These are phyloP conservation scores for Drosophila quadrilineata DNA, from an alignment of 1,140 invertebrate genomes.

Conservation along the genomic window DNA sequence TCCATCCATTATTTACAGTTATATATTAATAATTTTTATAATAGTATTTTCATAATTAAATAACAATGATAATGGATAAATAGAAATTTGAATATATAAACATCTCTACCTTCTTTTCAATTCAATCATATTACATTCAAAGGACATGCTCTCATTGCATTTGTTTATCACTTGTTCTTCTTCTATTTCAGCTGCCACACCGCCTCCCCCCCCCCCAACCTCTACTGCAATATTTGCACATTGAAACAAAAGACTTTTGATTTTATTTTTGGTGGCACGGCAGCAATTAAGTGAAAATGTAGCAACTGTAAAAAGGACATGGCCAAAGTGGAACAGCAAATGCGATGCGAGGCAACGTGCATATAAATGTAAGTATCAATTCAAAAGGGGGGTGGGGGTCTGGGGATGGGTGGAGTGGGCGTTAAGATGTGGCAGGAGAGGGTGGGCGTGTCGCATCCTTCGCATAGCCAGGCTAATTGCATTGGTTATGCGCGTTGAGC, in stretches of 20 bases:
- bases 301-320: constrained; percentile 68
- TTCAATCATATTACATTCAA: too few species aligned
- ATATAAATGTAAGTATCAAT: constrained; percentile 72
- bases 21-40: too few species aligned
- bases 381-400: not conserved
- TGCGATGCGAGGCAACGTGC: constrained; percentile 73
- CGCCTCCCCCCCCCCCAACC: too few species aligned
- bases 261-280: constrained; percentile 48
- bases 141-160: not conserved
- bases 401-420: not conserved
- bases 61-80: too few species aligned
- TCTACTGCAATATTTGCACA: constrained; percentile 44
- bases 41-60: too few species aligned
- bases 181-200: constrained; percentile 49
- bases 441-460: constrained; percentile 35
- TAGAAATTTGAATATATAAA: too few species aligned
- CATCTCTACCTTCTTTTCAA: too few species aligned
- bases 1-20: too few species aligned
- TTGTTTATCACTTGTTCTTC: constrained; percentile 15
- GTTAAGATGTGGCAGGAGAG: not conserved
- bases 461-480: constrained; percentile 76
- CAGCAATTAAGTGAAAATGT: constrained; percentile 78
- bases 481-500: constrained; percentile 38
- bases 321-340: constrained; percentile 77
- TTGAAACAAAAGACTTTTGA: constrained; percentile 53